Conservation (phyloP, 2,113 vertebrate species). For the mouse (Mus musculus) region DNA sequence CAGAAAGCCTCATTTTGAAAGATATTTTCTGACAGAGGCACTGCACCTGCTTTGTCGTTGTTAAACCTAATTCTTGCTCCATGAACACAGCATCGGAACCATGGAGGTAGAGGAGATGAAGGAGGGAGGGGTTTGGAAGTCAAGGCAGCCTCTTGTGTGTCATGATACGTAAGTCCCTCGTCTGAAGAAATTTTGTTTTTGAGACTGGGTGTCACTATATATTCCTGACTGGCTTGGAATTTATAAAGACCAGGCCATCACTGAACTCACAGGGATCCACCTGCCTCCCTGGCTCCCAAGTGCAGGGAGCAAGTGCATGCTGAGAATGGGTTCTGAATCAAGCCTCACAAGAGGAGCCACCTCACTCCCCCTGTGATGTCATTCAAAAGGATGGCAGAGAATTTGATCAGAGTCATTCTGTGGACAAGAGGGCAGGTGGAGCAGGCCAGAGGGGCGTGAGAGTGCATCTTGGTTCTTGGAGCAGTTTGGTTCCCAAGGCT, state of each 20-base stretch:
- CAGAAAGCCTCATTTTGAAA: background rate
- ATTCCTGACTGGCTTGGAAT: background rate
- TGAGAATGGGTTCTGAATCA: background rate
- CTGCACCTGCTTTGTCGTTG: background rate
- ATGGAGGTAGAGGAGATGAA: background rate
- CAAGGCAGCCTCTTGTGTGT: background rate
- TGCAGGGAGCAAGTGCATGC: background rate
- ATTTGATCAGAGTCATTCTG: background rate
- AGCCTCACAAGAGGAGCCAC: background rate
- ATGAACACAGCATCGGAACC: background rate
- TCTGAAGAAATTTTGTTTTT: background rate
- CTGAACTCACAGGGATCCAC: background rate
- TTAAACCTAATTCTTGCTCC: background rate
- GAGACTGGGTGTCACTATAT: background rate
- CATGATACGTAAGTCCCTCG: background rate
- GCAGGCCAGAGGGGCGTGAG: background rate
- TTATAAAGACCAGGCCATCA: background rate
- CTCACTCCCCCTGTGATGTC: background rate
- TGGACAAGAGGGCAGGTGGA: background rate
- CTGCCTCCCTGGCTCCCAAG: background rate
- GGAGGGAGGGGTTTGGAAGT: background rate
- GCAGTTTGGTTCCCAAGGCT: too few relatives aligned
- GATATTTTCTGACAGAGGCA: conserved; percentile 14
- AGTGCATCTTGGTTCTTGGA: background rate
- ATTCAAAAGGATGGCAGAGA: background rate